These are phyloP conservation scores for Caenorhabditis briggsae DNA, from an alignment of 1,140 invertebrate genomes.

Conservation along the genomic window DNA sequence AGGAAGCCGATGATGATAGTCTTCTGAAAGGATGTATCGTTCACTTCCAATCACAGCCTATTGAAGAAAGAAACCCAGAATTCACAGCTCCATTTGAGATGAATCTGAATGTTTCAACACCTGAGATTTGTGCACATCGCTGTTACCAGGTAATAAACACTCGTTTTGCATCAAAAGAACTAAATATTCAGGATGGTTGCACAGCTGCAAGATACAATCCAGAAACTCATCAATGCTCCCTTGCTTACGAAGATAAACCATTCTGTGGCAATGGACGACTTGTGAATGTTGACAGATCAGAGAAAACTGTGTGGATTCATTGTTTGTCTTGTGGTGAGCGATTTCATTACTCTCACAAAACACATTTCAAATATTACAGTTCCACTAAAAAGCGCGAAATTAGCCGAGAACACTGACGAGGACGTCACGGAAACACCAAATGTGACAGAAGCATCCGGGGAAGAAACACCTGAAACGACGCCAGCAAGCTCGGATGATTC, in stretches of 20 bases:
- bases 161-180: background rate
- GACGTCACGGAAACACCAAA: background rate
- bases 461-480: slow-evolving; percentile 28
- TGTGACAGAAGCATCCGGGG: slow-evolving; percentile 18
- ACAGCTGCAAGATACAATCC: slow-evolving; percentile 64
- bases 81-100: slow-evolving; percentile 59
- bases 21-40: slow-evolving; percentile 62
- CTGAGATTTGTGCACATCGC: slow-evolving; percentile 61
- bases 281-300: slow-evolving; percentile 47
- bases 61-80: slow-evolving; percentile 44
- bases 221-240: slow-evolving; percentile 54
- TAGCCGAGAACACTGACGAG: background rate
- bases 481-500: background rate
- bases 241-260: slow-evolving; percentile 62
- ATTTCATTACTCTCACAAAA: background rate
- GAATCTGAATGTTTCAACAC: slow-evolving; percentile 44
- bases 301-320: slow-evolving; percentile 61
- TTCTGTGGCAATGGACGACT: slow-evolving; percentile 52
- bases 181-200: slow-evolving; percentile 63
- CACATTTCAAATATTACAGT: slow-evolving; percentile 57
- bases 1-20: slow-evolving; percentile 24
- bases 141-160: slow-evolving; percentile 63
- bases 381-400: slow-evolving; percentile 39
- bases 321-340: slow-evolving; percentile 62
- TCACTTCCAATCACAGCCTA: slow-evolving; percentile 61